A percentile compares a stretch with the other conserved stretches of the same genome.
These are phyloP conservation scores for Globodera rostochiensis DNA, from an alignment of 1,140 invertebrate species.

Conservation along the genomic window DNA sequence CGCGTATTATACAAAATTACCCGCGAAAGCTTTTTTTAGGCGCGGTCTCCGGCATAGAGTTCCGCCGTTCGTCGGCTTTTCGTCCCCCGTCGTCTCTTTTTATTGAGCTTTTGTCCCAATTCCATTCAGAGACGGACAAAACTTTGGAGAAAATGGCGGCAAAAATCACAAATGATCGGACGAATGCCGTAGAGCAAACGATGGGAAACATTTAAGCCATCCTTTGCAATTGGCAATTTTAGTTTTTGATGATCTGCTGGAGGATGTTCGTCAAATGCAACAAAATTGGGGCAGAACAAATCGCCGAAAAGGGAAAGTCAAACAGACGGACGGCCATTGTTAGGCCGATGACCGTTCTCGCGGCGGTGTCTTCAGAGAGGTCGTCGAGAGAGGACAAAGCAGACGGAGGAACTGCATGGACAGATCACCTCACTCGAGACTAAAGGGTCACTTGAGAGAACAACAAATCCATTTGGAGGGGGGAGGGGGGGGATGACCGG, in stretches of 20 bases:
- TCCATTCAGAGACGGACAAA: background rate
- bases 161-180: background rate
- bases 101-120: background rate
- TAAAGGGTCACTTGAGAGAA: background rate
- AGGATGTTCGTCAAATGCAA: background rate
- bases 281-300: background rate
- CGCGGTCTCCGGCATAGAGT: background rate
- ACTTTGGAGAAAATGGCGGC: background rate
- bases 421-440: background rate
- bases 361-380: background rate
- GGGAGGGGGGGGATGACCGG: no score
- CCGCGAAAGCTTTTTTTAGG: background rate
- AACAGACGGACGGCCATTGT: background rate
- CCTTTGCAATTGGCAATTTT: background rate
- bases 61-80: background rate
- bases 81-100: background rate
- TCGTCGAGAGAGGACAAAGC: background rate
- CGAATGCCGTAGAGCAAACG: background rate
- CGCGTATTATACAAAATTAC: background rate
- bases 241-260: no score
- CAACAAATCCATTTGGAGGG: no score
- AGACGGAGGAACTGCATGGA: background rate
- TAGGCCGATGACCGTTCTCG: background rate
- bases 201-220: background rate
- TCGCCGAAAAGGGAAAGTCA: background rate